Percentiles rank a stretch among this genome's conserved stretches.
Evolutionary conservation across 2,797 vertebrate species (phyloP).

Genomic region (Pempheris klunzingeri): DNA sequence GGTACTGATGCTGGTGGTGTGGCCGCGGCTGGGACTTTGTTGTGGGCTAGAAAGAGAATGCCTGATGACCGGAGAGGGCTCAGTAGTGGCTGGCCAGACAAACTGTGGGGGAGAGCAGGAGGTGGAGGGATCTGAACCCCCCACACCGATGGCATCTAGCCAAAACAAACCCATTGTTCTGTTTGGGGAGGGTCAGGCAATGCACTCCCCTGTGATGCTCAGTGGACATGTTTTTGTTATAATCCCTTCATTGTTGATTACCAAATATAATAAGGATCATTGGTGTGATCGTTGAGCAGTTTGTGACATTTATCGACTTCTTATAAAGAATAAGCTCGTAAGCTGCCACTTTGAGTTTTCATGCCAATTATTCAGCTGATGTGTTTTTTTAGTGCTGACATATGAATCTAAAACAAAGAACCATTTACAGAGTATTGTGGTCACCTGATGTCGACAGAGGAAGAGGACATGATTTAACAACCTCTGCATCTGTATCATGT

Average conservation of each 20-base stretch:
- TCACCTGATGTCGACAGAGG: not conserved
- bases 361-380: no score
- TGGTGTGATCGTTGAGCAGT: not conserved
- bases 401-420: not conserved
- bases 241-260: conserved; percentile 10
- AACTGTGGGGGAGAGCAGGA: conserved; percentile 38
- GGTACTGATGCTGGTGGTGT: conserved; percentile 61
- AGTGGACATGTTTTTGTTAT: not conserved
- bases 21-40: conserved; percentile 71
- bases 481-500: not conserved
- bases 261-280: not conserved
- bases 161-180: conserved; percentile 50
- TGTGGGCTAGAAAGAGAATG: conserved; percentile 80
- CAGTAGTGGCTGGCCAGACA: conserved; percentile 45
- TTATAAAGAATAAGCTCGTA: not conserved
- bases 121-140: conserved; percentile 38
- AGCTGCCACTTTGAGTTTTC: not conserved
- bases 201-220: not conserved
- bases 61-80: conserved; percentile 71
- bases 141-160: conserved; percentile 45
- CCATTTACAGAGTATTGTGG: not conserved
- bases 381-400: no score
- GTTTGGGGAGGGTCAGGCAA: conserved; percentile 11
- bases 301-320: not conserved
- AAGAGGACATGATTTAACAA: conserved; percentile 8